Conservation (phyloP, 2,888 invertebrate species). For the Calameuta idolon region DNA sequence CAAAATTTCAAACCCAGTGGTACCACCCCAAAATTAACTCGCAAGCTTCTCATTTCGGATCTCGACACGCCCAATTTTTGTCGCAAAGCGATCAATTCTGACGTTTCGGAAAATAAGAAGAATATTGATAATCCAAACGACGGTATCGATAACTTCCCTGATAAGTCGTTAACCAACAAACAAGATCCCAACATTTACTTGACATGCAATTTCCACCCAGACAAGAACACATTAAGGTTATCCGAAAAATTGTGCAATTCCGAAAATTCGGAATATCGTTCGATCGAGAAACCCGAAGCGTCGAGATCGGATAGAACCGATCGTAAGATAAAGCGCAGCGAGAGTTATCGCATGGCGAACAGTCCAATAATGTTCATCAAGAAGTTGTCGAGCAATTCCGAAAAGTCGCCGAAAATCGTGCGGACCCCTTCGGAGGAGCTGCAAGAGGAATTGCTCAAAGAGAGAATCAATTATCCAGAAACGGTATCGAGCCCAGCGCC, state of each 20-base stretch:
- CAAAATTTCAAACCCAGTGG: slow-evolving; percentile 46
- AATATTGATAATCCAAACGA: not conserved
- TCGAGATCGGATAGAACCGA: slow-evolving; percentile 32
- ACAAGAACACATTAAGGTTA: not conserved
- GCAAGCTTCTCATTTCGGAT: slow-evolving; percentile 54
- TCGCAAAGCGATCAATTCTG: slow-evolving; percentile 25
- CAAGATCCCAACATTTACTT: not conserved
- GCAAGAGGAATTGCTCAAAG: slow-evolving; percentile 70
- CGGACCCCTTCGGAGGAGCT: slow-evolving; percentile 63
- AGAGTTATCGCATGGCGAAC: slow-evolving; percentile 87
- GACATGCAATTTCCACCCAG: not conserved
- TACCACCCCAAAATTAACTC: slow-evolving; percentile 57
- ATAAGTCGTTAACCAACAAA: not conserved
- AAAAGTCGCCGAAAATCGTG: slow-evolving; percentile 50
- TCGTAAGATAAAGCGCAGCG: slow-evolving; percentile 80
- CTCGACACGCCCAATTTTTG: slow-evolving; percentile 47
- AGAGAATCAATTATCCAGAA: slow-evolving; percentile 79
- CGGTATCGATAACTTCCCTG: not conserved
- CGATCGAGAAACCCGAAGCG: slow-evolving; percentile 25
- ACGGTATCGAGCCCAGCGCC: slow-evolving; percentile 70
- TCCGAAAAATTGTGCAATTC: slow-evolving; percentile 8
- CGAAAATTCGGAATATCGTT: not conserved
- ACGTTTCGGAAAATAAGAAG: not conserved
- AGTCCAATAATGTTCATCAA: slow-evolving; percentile 77
- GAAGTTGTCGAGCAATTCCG: slow-evolving; percentile 53